phyloP scores from a whole-genome alignment of 2,888 invertebrate genomes.

The Hyalella azteca region DNA sequence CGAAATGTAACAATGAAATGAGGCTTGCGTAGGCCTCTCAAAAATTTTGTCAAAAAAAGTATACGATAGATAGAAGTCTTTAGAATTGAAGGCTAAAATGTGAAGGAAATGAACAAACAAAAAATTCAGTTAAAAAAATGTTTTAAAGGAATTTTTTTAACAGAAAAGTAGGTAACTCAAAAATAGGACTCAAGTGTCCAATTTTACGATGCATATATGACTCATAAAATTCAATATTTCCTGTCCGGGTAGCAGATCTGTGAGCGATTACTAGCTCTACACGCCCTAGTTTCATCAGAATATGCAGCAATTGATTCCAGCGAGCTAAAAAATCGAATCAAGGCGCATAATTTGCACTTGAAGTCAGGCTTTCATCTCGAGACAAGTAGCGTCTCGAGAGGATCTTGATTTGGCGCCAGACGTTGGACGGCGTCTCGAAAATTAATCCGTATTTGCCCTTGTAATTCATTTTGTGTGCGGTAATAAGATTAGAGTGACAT shows the following conservation, averaged over 20 bases:
- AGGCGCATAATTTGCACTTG: background rate
- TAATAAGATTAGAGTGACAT: conserved; percentile 32
- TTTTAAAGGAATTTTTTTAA: background rate
- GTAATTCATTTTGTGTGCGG: conserved; percentile 33
- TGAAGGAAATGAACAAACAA: background rate
- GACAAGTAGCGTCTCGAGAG: conserved; percentile 24
- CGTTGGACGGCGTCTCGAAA: conserved; percentile 19
- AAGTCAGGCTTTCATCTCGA: background rate
- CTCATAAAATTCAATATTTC: background rate
- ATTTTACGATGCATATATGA: background rate
- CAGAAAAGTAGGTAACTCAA: background rate
- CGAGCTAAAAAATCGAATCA: background rate
- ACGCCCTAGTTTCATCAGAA: too few relatives aligned
- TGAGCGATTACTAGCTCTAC: too few relatives aligned
- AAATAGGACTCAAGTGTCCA: background rate
- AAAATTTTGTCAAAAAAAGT: too few relatives aligned
- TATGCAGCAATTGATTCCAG: too few relatives aligned
- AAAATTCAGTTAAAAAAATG: background rate
- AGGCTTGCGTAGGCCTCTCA: too few relatives aligned
- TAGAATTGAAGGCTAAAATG: background rate
- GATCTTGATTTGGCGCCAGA: background rate
- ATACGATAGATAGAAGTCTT: background rate
- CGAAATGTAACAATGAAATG: background rate
- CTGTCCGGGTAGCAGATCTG: too few relatives aligned
- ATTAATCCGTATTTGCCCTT: conserved; percentile 31